Evolutionary conservation across 1,140 invertebrate genomes (phyloP), one percentile per base, ranked within the genome.

Genomic region (Aphelinus atriplicis): DNA sequence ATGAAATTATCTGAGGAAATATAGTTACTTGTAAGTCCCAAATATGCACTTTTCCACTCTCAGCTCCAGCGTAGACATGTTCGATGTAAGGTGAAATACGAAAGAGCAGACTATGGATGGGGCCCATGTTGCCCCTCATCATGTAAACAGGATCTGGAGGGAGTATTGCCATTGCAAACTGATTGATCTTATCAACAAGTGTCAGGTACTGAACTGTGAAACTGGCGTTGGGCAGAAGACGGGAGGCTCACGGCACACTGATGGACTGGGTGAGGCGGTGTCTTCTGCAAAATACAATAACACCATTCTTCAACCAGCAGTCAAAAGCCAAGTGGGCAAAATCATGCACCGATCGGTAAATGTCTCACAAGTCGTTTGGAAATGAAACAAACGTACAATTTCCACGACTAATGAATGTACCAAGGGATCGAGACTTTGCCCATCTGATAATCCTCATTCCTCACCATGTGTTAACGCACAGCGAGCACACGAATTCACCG

Each of bases 21-120:
- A 63, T 43, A 10, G 10, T 84, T 88, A 93, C 92, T 87, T 92
- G 90, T 83, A 94, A 88, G 86, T 93, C 91, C 92, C 92, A 93
- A 82, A 93, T 90, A 86, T 92, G 91, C 79, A 93, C 89, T 81
- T 87, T 90, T 75, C 93, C 93, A 82, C 90, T 90, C 82, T 92
- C 89, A 50, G 91, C 91, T 67, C 92, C 92, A 78, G 91, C 92
- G 81, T 93, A 89, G 80, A 94, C 87, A 83, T 91, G 90, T 83
- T 93, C 90, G 70, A 90, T 66, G 62, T 85, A 84, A 73, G 89
- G 84, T 81, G 88, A 89, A 81, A 90, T 88, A 71, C 81, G 78
- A 79, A 93, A 93, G 78, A 90, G 90, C 65, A 93, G 80, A 76
- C 91, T 91, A 80, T 93, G 91, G 26, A 93, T 89, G 61, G 90